These are phyloP conservation scores for Aramus guarauna DNA, from an alignment of 2,113 vertebrate species.

Conservation along the genomic window DNA sequence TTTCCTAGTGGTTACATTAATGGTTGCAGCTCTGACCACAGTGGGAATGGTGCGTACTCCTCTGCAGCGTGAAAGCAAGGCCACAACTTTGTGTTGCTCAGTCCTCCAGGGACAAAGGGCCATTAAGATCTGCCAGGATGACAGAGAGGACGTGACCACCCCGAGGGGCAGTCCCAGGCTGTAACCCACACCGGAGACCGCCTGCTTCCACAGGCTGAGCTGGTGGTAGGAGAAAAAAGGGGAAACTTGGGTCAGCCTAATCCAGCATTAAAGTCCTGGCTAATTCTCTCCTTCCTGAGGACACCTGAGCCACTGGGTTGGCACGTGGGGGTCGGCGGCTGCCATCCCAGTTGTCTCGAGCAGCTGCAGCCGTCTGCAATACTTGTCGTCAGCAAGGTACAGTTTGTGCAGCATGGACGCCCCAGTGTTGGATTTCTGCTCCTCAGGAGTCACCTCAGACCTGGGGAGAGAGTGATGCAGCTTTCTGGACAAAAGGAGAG, in stretches of 20 bases:
- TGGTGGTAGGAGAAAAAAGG: not conserved
- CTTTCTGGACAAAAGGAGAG: not conserved
- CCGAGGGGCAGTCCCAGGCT: not conserved
- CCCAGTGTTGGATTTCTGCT: not conserved
- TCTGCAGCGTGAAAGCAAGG: not conserved
- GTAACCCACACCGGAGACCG: not conserved
- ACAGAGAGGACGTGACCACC: not conserved
- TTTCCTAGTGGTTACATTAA: not conserved
- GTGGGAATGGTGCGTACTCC: accelerated
- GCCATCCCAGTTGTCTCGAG: not conserved
- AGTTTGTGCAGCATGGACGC: not conserved
- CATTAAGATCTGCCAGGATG: not conserved
- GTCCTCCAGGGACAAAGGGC: not conserved
- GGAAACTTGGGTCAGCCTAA: conserved; percentile 1
- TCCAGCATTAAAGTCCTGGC: conserved; percentile 28
- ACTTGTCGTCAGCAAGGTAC: not conserved
- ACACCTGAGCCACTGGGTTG: conserved; percentile 26
- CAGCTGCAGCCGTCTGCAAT: conserved; percentile 37
- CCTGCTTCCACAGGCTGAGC: not conserved
- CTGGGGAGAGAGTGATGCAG: not conserved
- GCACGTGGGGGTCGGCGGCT: not conserved
- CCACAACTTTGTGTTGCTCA: not conserved
- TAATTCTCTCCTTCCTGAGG: conserved; percentile 60
- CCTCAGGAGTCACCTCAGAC: not conserved
- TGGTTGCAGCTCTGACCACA: not conserved